A percentile compares a stretch with the other conserved stretches of the same genome.
Evolutionary conservation across 2,797 vertebrate genomes (phyloP).

Genomic region (Crypturellus tataupa): DNA sequence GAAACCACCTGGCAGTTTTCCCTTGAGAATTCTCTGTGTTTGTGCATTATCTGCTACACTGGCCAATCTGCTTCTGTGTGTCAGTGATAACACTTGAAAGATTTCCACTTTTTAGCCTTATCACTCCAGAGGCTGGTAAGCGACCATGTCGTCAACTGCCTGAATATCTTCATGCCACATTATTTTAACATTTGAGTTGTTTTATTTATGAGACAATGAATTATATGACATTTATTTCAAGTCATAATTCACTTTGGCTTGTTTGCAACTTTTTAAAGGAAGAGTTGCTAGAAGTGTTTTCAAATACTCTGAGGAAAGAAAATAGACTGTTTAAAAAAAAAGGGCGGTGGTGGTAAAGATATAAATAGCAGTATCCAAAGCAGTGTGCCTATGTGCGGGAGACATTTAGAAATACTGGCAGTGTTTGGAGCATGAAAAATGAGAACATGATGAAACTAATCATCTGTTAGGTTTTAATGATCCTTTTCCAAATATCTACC

Average conservation of each 20-base stretch:
- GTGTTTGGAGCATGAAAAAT: slow-evolving; percentile 28
- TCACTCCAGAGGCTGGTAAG: slow-evolving; percentile 20
- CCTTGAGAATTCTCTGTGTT: slow-evolving; percentile 47
- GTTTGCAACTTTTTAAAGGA: not conserved
- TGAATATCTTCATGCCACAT: slow-evolving; percentile 34
- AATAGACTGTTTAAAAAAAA: not conserved
- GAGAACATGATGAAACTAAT: not conserved
- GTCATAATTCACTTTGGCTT: slow-evolving; percentile 20
- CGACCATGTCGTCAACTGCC: slow-evolving; percentile 48
- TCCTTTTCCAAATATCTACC: slow-evolving; percentile 8
- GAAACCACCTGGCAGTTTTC: slow-evolving; percentile 38
- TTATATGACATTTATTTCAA: slow-evolving; percentile 3
- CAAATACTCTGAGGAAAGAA: not conserved
- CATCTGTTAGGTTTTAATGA: slow-evolving; percentile 9
- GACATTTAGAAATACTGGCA: not conserved
- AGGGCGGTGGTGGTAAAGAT: not conserved
- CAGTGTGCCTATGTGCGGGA: not conserved
- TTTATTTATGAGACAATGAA: slow-evolving; percentile 42
- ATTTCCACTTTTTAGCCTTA: slow-evolving; percentile 58
- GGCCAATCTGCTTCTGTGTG: slow-evolving; percentile 58
- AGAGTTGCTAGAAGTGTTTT: slow-evolving; percentile 12
- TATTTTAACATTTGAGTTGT: slow-evolving; percentile 30
- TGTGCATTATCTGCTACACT: slow-evolving; percentile 41
- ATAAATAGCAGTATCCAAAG: not conserved
- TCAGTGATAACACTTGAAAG: slow-evolving; percentile 69